Evolutionary conservation across 2,797 vertebrate genomes (phyloP).

Genomic region (Melanotaenia boesemani): DNA sequence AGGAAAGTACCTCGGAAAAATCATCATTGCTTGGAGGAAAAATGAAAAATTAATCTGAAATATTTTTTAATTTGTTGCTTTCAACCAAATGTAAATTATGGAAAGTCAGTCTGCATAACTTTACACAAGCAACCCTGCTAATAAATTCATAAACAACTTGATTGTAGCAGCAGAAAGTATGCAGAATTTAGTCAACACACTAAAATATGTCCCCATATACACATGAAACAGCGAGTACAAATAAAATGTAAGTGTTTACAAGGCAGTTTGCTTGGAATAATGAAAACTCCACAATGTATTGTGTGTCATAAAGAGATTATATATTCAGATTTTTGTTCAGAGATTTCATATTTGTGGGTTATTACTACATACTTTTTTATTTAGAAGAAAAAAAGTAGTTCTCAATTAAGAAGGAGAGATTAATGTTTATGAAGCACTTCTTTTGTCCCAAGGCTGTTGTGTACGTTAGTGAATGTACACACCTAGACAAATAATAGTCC

Average conservation of each 20-base stretch:
- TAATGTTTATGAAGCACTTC: conserved; percentile 40
- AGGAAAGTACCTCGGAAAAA: conserved; percentile 9
- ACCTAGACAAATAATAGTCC: conserved; percentile 36
- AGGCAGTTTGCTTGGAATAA: conserved; percentile 10
- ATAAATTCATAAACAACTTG: conserved; percentile 1
- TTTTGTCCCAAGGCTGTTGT: conserved; percentile 41
- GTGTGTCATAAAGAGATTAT: conserved; percentile 37
- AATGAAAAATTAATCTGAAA: neutral
- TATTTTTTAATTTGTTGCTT: neutral
- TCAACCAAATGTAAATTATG: conserved; percentile 1
- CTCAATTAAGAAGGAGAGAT: conserved; percentile 46
- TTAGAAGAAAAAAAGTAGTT: conserved; percentile 40
- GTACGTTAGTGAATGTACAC: neutral
- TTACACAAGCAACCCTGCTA: neutral
- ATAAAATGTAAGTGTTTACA: conserved; percentile 11
- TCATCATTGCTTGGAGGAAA: neutral
- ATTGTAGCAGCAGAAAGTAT: conserved; percentile 1
- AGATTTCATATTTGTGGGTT: conserved; percentile 41
- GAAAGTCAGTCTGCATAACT: neutral
- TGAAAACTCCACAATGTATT: conserved; percentile 40
- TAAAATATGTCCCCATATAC: conserved; percentile 6
- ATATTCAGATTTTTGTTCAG: conserved; percentile 49
- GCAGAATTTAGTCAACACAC: conserved; percentile 15
- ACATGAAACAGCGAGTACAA: conserved; percentile 27
- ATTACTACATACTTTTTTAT: conserved; percentile 51